Conservation (phyloP, 2,113 vertebrate species). For the Microtus pennsylvanicus region DNA sequence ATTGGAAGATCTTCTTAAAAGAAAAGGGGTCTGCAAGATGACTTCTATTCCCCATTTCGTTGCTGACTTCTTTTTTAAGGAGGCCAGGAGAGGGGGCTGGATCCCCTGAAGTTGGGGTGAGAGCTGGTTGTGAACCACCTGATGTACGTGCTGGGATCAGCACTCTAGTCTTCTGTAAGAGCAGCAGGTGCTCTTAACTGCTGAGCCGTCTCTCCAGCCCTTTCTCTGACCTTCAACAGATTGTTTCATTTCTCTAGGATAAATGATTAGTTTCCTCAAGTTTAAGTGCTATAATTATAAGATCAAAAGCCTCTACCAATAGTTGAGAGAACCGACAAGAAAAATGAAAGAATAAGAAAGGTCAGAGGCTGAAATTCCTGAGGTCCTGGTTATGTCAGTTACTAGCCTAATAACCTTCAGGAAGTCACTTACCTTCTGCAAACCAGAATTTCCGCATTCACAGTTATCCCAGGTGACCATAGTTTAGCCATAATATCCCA, state of each 20-base stretch:
- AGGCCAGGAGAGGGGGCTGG: background rate
- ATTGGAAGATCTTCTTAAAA: constrained; percentile 25
- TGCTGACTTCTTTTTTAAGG: background rate
- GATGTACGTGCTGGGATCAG: too few species aligned
- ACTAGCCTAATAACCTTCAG: background rate
- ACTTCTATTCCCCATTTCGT: constrained; percentile 23
- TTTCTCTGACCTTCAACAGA: background rate
- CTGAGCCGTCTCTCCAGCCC: background rate
- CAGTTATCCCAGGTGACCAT: background rate
- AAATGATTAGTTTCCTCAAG: background rate
- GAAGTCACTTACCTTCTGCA: constrained; percentile 13
- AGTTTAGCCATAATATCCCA: constrained; percentile 24
- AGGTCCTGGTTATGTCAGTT: background rate
- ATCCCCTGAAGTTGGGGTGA: background rate
- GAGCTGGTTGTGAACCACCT: background rate
- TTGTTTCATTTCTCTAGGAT: background rate
- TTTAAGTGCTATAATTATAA: constrained; percentile 34
- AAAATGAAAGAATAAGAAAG: background rate
- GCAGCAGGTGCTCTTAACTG: background rate
- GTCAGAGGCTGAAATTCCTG: background rate
- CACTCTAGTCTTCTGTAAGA: background rate
- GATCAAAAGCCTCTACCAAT: background rate
- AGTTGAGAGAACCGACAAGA: background rate
- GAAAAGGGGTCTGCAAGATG: constrained; percentile 19
- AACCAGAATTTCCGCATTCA: background rate